Base-by-base conservation (phyloP, 1,140 invertebrate species). In the Drosophila oshimai region DNA sequence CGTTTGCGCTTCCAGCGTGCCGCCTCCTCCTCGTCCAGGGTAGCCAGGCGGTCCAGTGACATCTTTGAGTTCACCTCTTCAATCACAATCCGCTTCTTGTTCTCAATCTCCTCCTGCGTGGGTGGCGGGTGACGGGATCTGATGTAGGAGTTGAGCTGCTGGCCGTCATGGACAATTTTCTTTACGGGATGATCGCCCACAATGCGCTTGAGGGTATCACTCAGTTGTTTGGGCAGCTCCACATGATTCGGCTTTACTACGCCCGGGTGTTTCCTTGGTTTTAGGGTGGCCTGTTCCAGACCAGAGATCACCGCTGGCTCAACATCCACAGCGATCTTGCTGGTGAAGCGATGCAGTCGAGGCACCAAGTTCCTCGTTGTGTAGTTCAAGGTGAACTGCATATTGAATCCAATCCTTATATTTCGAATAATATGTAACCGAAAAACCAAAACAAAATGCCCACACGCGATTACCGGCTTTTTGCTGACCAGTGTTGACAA, bases 221-320 rank as follows among this genome's bases (percentile, higher is more conserved):
- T 75, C 64, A 95, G 91, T 68, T 93, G 91, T n/a, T 92, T 67
- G 1, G 95, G 95, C 34, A 96, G 76, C 6, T 76, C 31, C 7
- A 93, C 88, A 6, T 90, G 92, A 9, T 92, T 91, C 22, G 90
- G 90, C 9, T 93, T 91, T 6, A 93, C 90, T 44, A 87, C 72
- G 1, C 96, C 96, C 12, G 95, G 94, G 92, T 96, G 95, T 65
- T 93, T 92, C 49, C 92, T 92, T 7, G 94, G 93, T 89, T 95
- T 95, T n/a, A 93, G 89, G 51, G 91, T 79, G 6, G 94, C 90
- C 15, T 92, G 91, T 34, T 93, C 92, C 33, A 96, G 91, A 53
- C 91, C 91, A 7, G 93, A 83, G 37, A 92, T 74, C 9, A 94
- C 76, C 24, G 71, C 76, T 17, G 92, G 84, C 69, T 93, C 92